Conservation (phyloP, 2,113 vertebrate species). For the Myrmecobius fasciatus region DNA sequence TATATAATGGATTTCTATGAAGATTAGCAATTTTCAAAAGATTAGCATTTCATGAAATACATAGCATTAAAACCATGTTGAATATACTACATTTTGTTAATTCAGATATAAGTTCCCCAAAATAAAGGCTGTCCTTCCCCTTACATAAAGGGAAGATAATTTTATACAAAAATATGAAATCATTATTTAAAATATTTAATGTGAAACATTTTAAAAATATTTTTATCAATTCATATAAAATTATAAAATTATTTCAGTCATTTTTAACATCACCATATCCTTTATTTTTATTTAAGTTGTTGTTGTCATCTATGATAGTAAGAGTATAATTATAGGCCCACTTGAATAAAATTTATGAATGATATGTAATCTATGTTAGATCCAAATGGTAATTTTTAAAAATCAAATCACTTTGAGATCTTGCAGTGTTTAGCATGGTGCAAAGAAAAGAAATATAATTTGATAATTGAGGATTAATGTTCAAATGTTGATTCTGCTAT, state of each 20-base stretch:
- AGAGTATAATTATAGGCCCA: neutral
- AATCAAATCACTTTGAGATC: neutral
- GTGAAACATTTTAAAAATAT: neutral
- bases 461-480: neutral
- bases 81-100: neutral
- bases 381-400: neutral
- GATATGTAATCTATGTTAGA: neutral
- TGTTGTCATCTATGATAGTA: neutral
- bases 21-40: neutral
- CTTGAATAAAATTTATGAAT: neutral
- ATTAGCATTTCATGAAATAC: neutral
- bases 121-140: neutral
- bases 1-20: neutral
- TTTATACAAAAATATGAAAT: neutral
- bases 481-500: neutral
- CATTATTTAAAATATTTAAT: neutral
- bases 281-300: neutral
- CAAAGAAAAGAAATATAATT: neutral
- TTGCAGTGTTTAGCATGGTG: neutral
- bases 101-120: neutral
- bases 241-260: neutral
- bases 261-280: neutral
- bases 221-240: neutral
- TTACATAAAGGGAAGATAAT: neutral
- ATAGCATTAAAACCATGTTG: neutral